These are phyloP conservation scores for Pogonomyrmex barbatus DNA, from an alignment of 1,140 invertebrate genomes.

Conservation along the genomic window DNA sequence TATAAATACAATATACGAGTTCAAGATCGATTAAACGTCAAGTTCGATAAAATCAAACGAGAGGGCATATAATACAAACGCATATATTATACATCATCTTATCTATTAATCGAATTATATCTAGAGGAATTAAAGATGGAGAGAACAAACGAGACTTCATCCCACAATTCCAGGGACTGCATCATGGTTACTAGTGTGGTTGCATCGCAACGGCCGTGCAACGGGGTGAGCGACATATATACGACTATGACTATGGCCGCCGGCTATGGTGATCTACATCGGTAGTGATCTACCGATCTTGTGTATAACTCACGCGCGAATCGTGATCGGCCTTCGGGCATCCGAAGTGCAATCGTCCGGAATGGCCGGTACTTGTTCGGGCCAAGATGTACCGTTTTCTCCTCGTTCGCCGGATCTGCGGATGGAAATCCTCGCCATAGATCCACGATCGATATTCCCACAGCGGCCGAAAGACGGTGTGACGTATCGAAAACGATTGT, in stretches of 20 bases:
- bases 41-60: conserved; percentile 34
- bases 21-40: conserved; percentile 19
- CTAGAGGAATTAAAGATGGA: conserved; percentile 31
- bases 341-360: conserved; percentile 77
- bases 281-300: conserved; percentile 83
- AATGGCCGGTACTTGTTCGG: conserved; percentile 73
- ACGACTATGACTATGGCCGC: conserved; percentile 71
- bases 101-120: conserved; percentile 67
- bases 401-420: conserved; percentile 50
- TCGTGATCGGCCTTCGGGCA: conserved; percentile 82
- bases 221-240: conserved; percentile 72
- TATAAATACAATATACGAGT: not conserved
- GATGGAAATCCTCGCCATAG: conserved; percentile 58
- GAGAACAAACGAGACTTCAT: conserved; percentile 20
- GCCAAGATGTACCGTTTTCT: conserved; percentile 73
- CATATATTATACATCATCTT: conserved; percentile 69
- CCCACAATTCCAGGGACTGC: conserved; percentile 32
- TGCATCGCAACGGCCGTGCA: conserved; percentile 71
- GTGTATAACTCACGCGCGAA: conserved; percentile 75
- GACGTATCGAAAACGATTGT: not conserved
- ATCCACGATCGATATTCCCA: conserved; percentile 72
- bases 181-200: conserved; percentile 68
- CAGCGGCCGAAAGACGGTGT: not conserved
- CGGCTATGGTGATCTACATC: conserved; percentile 79
- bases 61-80: conserved; percentile 64